Evolutionary conservation across 1,140 invertebrate species (phyloP), one percentile per base, ranked within the genome.

Genomic region (Pseudomyrmex concolor): DNA sequence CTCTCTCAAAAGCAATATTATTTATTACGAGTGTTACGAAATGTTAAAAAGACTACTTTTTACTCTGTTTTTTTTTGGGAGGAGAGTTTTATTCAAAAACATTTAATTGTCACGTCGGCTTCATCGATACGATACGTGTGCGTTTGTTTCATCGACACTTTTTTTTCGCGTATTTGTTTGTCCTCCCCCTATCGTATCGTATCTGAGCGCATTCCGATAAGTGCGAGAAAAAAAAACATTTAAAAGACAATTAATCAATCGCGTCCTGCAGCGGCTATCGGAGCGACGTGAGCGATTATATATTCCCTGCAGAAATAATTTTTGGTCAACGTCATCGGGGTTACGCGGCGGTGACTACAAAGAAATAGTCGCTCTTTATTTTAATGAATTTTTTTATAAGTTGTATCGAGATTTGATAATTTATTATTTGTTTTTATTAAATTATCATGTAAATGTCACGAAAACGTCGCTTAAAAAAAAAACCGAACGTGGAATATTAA

Each of bases 241-340:
- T 54, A 63, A 82, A 82, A 55, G 19, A 12, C 25, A 63, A 48
- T 55, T 76, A 76, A 82, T 82, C 80, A 82, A 25, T 45, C 60
- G n/a, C 48, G 34, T 63, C 5, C 17, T 81, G 34, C 70, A 82
- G 45, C 4, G 48, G 74, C 48, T 80, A 73, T 72, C 57, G 55
- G 17, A 13, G 12, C 67, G n/a, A 72, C 48, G n/a, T 51, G 45
- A 22, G 17, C 57, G 45, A 13, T 17, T 54, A 70, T 54, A 70
- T 78, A 70, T 78, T 71, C 71, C 22, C 54, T 59, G 22, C 54
- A 59, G 54, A 22, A 60, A 59, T 80, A 59, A 80, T 50, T 71
- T 34, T 80, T 70, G n/a, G n/a, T 17, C 54, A 50, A 57, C 19
- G 63, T 59, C 51, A 57, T 68, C 63, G 64, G 7, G 43, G 19